These are phyloP conservation scores for Ammospiza nelsoni DNA, from an alignment of 2,113 vertebrate genomes.

Conservation along the genomic window DNA sequence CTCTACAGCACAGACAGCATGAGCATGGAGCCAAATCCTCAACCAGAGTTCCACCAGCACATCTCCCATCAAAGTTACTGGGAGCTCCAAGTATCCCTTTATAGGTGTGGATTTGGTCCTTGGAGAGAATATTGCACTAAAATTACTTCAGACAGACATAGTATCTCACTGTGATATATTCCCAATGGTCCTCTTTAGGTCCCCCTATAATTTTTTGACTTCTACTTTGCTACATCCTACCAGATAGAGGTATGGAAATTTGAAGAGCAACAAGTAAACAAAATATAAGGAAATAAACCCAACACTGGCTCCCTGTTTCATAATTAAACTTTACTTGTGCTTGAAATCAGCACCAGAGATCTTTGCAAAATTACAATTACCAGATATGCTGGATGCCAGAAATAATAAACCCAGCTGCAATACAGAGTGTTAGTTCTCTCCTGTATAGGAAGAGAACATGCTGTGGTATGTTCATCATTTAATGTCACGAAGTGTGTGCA, in stretches of 20 bases:
- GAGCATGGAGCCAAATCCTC: neutral
- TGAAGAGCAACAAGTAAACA: neutral
- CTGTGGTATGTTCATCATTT: neutral
- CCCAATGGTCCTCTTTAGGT: neutral
- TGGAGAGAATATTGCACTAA: neutral
- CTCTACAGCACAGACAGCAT: neutral
- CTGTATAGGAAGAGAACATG: neutral
- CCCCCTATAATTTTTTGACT: conserved; percentile 6
- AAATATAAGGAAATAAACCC: conserved; percentile 19
- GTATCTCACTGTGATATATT: neutral
- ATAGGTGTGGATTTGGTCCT: neutral
- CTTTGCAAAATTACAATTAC: conserved; percentile 17
- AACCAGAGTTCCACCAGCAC: neutral
- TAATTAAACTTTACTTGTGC: neutral
- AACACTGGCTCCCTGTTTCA: neutral
- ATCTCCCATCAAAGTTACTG: conserved; percentile 8
- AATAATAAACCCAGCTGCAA: conserved; percentile 4
- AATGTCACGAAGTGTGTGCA: neutral
- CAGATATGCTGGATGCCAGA: neutral
- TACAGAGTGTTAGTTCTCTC: neutral
- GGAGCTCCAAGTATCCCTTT: neutral
- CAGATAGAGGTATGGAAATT: conserved; percentile 41
- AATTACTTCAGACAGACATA: neutral
- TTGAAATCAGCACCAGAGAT: neutral
- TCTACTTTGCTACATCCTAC: neutral